Conservation (phyloP, 2,113 vertebrate species). For the Pseudopodoces humilis region DNA sequence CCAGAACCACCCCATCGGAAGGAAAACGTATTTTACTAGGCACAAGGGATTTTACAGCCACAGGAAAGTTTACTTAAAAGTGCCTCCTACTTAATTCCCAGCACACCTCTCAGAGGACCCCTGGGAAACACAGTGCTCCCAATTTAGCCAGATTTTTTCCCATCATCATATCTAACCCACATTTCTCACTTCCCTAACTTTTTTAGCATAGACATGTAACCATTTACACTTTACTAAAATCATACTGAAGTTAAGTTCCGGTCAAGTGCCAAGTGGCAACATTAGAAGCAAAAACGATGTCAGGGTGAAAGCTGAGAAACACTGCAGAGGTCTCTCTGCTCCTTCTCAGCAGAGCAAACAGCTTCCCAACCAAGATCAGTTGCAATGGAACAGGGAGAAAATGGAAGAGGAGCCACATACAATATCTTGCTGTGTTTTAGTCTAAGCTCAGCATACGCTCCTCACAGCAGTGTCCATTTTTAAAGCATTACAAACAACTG, state of each 20-base stretch:
- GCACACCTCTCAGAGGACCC: background rate
- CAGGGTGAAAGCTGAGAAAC: background rate
- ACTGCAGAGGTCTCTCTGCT: background rate
- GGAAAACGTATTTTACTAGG: background rate
- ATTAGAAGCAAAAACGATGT: background rate
- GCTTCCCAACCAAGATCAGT: background rate
- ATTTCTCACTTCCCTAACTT: background rate
- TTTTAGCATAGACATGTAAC: background rate
- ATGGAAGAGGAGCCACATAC: background rate
- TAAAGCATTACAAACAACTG: background rate
- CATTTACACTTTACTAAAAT: background rate
- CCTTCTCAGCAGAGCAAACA: background rate
- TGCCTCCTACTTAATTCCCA: background rate
- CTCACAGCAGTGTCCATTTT: background rate
- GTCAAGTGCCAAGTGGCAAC: background rate
- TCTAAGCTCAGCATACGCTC: background rate
- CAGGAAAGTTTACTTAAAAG: background rate
- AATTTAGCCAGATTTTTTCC: background rate
- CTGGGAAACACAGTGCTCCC: background rate
- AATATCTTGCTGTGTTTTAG: background rate
- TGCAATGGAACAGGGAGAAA: background rate
- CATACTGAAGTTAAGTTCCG: background rate
- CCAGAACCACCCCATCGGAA: background rate
- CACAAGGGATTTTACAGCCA: background rate
- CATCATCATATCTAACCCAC: background rate